Evolutionary conservation across 2,888 invertebrate species (phyloP), one percentile per base, ranked within the genome.

Genomic region (Epirrhoe alternata): DNA sequence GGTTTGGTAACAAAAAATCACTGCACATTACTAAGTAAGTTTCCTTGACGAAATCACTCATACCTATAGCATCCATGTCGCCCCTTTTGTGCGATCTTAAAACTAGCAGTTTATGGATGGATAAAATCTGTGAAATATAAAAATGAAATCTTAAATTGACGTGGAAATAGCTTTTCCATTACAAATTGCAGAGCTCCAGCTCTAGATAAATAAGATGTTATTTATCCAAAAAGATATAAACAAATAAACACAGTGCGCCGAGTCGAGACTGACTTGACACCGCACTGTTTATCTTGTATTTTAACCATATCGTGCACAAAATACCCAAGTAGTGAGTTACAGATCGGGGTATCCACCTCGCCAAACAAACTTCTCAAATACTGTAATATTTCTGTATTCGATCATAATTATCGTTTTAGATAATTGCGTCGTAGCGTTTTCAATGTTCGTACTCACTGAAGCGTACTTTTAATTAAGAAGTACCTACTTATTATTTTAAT

Each of bases 151-250:
- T 47, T 47, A 52, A 47, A 53, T 53, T 31, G 17, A 53, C 53
- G 51, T 60, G 54, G 31, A 69, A 61, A 56, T 47, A 59, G 49
- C 47, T 52, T 57, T 61, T 58, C 38, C 49, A 56, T 63, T 61
- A 55, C 45, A 66, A 50, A 63, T 55, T 56, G 55, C 55, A 59
- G 47, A 53, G 35, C 47, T 60, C 35, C 63, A 74, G 68, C 70
- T 69, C 67, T 80, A 83, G 80, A 84, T 86, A 86, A 87, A 87
- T 82, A 86, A 80, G 81, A 79, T 76, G 78, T 78, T 84, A 83
- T 87, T 87, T 86, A 86, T 85, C 76, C 81, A 80, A 85, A 82
- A 85, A 84, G 78, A 81, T 80, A 82, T 77, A 86, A 84, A 88
- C 76, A 84, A 85, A 84, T 86, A 87, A 85, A 85, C 78, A 83